These are phyloP conservation scores for Drosophila infuscata DNA, from an alignment of 2,888 invertebrate genomes.

Conservation along the genomic window DNA sequence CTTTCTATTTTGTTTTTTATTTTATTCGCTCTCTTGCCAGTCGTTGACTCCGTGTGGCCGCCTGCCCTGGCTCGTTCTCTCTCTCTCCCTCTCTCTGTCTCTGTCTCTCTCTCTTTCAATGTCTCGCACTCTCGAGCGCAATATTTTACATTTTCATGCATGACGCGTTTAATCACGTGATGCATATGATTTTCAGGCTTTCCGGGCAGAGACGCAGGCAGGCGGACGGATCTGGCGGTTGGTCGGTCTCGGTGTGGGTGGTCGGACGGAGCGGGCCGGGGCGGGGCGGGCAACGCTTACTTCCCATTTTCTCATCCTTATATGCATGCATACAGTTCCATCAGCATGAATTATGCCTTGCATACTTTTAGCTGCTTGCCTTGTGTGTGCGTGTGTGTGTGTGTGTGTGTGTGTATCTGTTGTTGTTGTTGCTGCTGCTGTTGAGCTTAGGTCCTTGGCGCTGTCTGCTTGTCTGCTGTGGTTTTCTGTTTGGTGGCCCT, in stretches of 20 bases:
- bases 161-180: conserved; percentile 84
- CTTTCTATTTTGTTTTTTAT: conserved; percentile 9
- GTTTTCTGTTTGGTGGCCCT: conserved; percentile 55
- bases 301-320: conserved; percentile 27
- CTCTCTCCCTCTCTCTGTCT: conserved; percentile 7
- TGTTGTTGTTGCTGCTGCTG: conserved; percentile 24
- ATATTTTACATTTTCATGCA: conserved; percentile 82
- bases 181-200: conserved; percentile 80
- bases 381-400: conserved; percentile 20
- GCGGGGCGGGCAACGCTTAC: not conserved
- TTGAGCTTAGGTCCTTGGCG: conserved; percentile 66
- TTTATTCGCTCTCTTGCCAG: conserved; percentile 26
- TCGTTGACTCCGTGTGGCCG: conserved; percentile 48
- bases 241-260: not conserved
- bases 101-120: conserved; percentile 3
- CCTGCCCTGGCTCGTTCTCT: conserved; percentile 5
- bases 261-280: too few species aligned
- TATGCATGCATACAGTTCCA: conserved; percentile 75
- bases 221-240: not conserved
- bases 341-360: conserved; percentile 80
- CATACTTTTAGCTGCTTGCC: conserved; percentile 62
- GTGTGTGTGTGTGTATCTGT: conserved; percentile 3
- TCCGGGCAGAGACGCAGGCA: conserved; percentile 37
- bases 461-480: conserved; percentile 58
- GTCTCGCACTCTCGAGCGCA: conserved; percentile 43